Evolutionary conservation across 2,888 invertebrate species (phyloP).

Genomic region (Macaria notata): DNA sequence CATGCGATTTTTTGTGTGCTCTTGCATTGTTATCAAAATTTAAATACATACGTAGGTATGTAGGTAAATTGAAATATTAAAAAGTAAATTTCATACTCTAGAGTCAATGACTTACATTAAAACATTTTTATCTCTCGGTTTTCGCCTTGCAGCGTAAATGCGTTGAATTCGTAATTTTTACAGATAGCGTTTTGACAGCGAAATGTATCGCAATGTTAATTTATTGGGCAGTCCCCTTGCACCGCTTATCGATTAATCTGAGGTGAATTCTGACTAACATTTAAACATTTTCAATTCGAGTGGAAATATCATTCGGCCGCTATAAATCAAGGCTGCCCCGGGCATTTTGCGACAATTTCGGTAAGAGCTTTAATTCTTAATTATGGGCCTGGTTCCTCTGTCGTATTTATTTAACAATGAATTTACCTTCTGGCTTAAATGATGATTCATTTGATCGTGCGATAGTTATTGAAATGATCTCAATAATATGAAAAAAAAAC

Average conservation of each 20-base stretch:
- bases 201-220: slow-evolving; percentile 30
- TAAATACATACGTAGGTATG: no score
- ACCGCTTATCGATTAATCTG: slow-evolving; percentile 56
- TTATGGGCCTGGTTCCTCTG: slow-evolving; percentile 61
- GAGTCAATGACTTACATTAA: slow-evolving; percentile 14
- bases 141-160: slow-evolving; percentile 17
- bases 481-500: slow-evolving; percentile 30
- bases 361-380: slow-evolving; percentile 74
- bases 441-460: slow-evolving; percentile 61
- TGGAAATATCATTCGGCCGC: slow-evolving; percentile 59
- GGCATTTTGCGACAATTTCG: slow-evolving; percentile 63
- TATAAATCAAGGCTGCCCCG: slow-evolving; percentile 62
- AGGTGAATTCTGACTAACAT: slow-evolving; percentile 55
- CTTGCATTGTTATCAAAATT: no score
- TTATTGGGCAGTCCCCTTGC: slow-evolving; percentile 42
- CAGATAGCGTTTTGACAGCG: slow-evolving; percentile 32
- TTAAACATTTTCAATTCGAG: slow-evolving; percentile 65
- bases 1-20: no score
- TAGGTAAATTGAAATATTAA: no score
- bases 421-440: slow-evolving; percentile 52
- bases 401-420: slow-evolving; percentile 69
- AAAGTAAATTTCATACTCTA: no score
- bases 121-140: slow-evolving; percentile 17
- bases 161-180: slow-evolving; percentile 31
- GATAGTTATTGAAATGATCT: slow-evolving; percentile 62